phyloP scores from a whole-genome alignment of 2,888 invertebrate species.

The Pandemis cinnamomeana region DNA sequence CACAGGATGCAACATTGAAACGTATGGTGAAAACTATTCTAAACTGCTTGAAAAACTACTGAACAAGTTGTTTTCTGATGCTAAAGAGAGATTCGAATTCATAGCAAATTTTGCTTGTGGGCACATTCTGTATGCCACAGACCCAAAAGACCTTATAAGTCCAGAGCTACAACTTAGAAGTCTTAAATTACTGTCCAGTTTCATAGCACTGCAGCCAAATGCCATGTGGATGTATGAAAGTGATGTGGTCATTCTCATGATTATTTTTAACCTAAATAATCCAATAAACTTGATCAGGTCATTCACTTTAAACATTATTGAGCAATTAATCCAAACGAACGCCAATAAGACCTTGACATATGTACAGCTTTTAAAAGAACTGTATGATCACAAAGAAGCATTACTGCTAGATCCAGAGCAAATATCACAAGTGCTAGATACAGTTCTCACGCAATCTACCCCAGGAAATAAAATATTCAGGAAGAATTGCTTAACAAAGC shows the following conservation, averaged over 20 bases:
- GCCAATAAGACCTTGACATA: conserved; percentile 69
- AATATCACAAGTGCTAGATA: conserved; percentile 85
- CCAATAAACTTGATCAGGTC: conserved; percentile 82
- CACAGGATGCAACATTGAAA: conserved; percentile 74
- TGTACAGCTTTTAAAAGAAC: conserved; percentile 73
- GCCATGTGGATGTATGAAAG: conserved; percentile 71
- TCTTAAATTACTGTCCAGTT: conserved; percentile 71
- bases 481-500: conserved; percentile 68
- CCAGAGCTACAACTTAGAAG: conserved; percentile 81
- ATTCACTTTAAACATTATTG: conserved; percentile 82
- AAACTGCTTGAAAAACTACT: conserved; percentile 75
- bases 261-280: conserved; percentile 84
- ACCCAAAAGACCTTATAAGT: conserved; percentile 74
- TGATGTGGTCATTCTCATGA: conserved; percentile 78
- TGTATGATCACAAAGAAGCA: conserved; percentile 83
- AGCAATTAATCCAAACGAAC: conserved; percentile 60
- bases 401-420: conserved; percentile 88
- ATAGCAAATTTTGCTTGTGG: conserved; percentile 84
- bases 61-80: conserved; percentile 68
- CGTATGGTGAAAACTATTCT: conserved; percentile 68
- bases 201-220: conserved; percentile 59
- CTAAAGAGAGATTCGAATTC: conserved; percentile 81
- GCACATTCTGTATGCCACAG: conserved; percentile 72
- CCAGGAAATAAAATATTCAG: conserved; percentile 71
- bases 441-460: conserved; percentile 83